Percentiles rank a stretch among this genome's conserved stretches.
Evolutionary conservation across 1,140 invertebrate genomes (phyloP).

Genomic region (Hydropsyche tenuis): DNA sequence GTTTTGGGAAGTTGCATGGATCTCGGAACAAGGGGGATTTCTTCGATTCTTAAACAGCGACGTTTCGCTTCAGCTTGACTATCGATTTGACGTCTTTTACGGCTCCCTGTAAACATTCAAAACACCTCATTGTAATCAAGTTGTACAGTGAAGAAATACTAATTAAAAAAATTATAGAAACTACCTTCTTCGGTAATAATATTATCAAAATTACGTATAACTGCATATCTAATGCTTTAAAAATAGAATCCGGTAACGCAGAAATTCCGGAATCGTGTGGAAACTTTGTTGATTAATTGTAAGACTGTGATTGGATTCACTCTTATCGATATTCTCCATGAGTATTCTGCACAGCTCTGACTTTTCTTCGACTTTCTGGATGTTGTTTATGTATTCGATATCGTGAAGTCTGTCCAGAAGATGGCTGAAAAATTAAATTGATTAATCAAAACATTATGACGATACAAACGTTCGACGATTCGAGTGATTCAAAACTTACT

Average conservation of each 20-base stretch:
- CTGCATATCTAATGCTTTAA: not conserved
- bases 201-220: not conserved
- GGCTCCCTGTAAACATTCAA: not conserved
- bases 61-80: not conserved
- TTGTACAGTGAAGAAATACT: too few relatives aligned
- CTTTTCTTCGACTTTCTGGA: too few relatives aligned
- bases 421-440: slow-evolving; percentile 51
- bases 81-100: slow-evolving; percentile 11
- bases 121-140: too few relatives aligned
- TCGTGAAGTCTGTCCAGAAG: slow-evolving; percentile 71
- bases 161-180: not conserved
- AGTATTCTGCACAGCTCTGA: too few relatives aligned
- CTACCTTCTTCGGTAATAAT: not conserved
- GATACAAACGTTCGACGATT: not conserved
- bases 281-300: too few relatives aligned
- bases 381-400: slow-evolving; percentile 66
- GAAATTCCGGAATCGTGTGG: not conserved
- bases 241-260: not conserved
- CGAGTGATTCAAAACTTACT: slow-evolving; percentile 58
- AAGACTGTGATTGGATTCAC: too few relatives aligned
- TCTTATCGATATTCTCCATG: too few relatives aligned
- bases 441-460: not conserved
- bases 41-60: slow-evolving; percentile 2
- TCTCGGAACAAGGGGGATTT: not conserved
- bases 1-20: slow-evolving; percentile 40